These are phyloP conservation scores for Capitulum mitella DNA, from an alignment of 2,888 invertebrate species.

Conservation along the genomic window DNA sequence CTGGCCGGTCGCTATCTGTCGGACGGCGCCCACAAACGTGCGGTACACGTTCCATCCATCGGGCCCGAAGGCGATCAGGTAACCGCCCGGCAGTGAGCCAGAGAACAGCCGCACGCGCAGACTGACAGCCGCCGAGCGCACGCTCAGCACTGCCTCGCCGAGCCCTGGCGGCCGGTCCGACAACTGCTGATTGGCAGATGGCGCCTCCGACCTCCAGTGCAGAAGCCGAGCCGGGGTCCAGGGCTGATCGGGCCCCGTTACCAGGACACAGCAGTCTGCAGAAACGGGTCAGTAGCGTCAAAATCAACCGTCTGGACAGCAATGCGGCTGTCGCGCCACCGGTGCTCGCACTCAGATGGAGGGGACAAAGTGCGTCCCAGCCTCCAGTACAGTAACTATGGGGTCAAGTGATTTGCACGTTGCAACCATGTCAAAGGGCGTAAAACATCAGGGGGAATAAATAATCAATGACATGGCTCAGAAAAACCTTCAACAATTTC, in stretches of 20 bases:
- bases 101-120: neutral
- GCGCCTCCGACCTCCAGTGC: neutral
- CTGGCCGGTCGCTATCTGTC: neutral
- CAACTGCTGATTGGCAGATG: neutral
- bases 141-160: neutral
- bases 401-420: too few relatives aligned
- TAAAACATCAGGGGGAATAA: too few relatives aligned
- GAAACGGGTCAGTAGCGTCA: too few relatives aligned
- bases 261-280: neutral
- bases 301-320: too few relatives aligned
- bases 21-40: neutral
- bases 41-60: neutral
- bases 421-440: too few relatives aligned
- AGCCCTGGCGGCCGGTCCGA: neutral
- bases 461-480: too few relatives aligned
- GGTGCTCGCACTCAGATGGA: too few relatives aligned
- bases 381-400: too few relatives aligned
- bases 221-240: neutral
- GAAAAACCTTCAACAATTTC: too few relatives aligned
- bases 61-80: neutral
- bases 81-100: neutral
- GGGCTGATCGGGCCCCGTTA: neutral
- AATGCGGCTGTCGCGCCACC: too few relatives aligned
- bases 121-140: neutral
- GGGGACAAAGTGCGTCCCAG: too few relatives aligned